Evolutionary conservation across 1,140 invertebrate genomes (phyloP).

Genomic region (Calephelis virginiensis): DNA sequence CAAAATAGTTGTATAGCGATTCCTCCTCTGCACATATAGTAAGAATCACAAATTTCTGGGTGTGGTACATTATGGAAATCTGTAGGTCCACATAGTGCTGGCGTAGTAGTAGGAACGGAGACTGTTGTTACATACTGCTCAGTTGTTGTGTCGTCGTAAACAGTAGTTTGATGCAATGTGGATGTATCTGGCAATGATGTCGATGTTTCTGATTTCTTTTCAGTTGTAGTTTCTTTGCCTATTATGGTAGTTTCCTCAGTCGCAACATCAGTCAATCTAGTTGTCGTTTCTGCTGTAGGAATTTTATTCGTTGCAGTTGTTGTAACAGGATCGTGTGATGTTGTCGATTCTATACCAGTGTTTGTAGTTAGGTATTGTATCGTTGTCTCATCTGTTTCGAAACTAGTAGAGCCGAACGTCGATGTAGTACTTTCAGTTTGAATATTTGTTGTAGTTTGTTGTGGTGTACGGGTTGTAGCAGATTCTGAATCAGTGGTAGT

Average conservation of each 20-base stretch:
- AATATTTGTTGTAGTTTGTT: constrained; percentile 4
- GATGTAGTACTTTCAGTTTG: background rate
- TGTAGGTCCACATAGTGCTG: constrained; percentile 24
- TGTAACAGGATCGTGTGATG: constrained; percentile 8
- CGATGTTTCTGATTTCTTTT: constrained; percentile 4
- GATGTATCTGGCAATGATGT: constrained; percentile 12
- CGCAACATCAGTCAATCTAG: background rate
- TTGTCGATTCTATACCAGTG: background rate
- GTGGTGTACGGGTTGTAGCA: background rate
- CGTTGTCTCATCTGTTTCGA: background rate
- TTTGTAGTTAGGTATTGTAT: background rate
- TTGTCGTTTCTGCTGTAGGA: constrained; percentile 11
- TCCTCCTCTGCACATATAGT: constrained; percentile 39
- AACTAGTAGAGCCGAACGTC: background rate
- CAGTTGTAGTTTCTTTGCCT: constrained; percentile 1
- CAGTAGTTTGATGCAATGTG: constrained; percentile 6
- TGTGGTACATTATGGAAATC: constrained; percentile 40
- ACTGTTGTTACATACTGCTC: constrained; percentile 18
- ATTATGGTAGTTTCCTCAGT: constrained; percentile 5
- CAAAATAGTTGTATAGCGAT: constrained; percentile 36
- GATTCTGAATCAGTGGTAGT: background rate
- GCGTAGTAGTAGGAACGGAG: constrained; percentile 9
- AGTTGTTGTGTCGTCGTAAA: background rate
- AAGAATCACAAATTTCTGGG: constrained; percentile 40
- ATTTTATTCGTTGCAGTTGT: constrained; percentile 1